A percentile compares a stretch with the other conserved stretches of the same genome.
These are phyloP conservation scores for Isaurus tuberculatus DNA, from an alignment of 92 coral and sea anemone species.

Conservation along the genomic window DNA sequence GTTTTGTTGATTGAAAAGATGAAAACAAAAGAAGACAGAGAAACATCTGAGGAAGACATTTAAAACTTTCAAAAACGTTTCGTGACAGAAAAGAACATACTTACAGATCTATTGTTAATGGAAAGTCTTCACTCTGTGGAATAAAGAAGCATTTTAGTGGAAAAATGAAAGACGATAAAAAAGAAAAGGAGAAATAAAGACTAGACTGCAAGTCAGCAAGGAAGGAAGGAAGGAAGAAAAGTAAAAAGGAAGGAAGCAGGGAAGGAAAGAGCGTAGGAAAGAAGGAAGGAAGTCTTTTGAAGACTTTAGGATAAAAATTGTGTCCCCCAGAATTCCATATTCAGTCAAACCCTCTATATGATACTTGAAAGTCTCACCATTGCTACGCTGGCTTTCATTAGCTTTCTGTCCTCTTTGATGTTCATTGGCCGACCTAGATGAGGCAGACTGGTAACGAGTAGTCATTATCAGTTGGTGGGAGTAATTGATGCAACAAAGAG, in stretches of 20 bases:
- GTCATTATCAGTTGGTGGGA: not conserved
- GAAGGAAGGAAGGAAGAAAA: no score
- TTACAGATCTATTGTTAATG: constrained; percentile 90
- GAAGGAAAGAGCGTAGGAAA: not conserved
- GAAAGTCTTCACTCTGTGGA: constrained; percentile 92
- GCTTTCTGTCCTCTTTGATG: constrained; percentile 89
- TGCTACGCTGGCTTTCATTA: constrained; percentile 91
- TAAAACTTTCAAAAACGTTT: not conserved
- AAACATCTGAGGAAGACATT: not conserved
- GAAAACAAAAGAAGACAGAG: no score
- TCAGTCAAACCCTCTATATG: not conserved
- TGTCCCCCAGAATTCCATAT: no score
- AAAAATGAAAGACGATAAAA: not conserved
- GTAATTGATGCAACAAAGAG: not conserved
- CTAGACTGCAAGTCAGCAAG: not conserved
- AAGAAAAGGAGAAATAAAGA: not conserved
- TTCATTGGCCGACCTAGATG: constrained; percentile 82
- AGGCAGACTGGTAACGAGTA: constrained; percentile 70
- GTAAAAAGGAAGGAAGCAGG: no score
- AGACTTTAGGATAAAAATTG: no score
- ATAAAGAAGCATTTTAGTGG: not conserved
- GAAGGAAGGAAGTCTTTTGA: no score
- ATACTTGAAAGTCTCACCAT: constrained; percentile 69
- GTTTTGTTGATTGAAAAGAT: not conserved
- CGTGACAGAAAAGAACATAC: constrained; percentile 31